A percentile compares a stretch with the other conserved stretches of the same genome.
Conservation (phyloP, 2,113 vertebrate genomes). For the Rutilus rutilus region DNA sequence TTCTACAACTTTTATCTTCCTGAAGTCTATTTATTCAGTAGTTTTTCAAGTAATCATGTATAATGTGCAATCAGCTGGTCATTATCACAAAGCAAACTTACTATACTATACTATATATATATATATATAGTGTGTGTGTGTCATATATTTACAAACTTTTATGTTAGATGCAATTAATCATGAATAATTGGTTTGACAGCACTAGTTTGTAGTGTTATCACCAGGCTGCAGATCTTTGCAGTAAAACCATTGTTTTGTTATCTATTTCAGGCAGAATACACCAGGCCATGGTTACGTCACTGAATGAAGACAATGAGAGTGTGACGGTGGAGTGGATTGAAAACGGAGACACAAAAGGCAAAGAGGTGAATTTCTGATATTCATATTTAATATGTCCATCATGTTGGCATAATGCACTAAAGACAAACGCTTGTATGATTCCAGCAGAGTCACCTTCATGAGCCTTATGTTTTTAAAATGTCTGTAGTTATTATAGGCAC, state of each 20-base stretch:
- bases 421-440: not conserved
- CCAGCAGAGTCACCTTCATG: no score
- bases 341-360: conserved; percentile 97
- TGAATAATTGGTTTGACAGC: not conserved
- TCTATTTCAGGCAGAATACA: conserved; percentile 86
- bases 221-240: not conserved
- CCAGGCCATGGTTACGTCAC: conserved; percentile 95
- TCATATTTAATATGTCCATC: not conserved
- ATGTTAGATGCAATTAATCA: no score
- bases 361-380: conserved; percentile 80
- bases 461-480: no score
- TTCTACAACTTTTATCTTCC: no score
- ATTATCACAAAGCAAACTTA: no score
- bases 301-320: conserved; percentile 93
- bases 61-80: no score
- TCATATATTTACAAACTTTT: no score
- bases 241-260: conserved; percentile 31
- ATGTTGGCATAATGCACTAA: not conserved
- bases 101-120: no score
- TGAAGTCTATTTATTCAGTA: no score
- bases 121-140: no score
- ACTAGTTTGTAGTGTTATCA: not conserved
- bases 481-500: not conserved
- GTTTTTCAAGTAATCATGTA: no score
- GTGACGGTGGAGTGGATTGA: conserved; percentile 98